phyloP scores from a whole-genome alignment of 2,797 vertebrate species.

The Parotocinclus haroldoi region DNA sequence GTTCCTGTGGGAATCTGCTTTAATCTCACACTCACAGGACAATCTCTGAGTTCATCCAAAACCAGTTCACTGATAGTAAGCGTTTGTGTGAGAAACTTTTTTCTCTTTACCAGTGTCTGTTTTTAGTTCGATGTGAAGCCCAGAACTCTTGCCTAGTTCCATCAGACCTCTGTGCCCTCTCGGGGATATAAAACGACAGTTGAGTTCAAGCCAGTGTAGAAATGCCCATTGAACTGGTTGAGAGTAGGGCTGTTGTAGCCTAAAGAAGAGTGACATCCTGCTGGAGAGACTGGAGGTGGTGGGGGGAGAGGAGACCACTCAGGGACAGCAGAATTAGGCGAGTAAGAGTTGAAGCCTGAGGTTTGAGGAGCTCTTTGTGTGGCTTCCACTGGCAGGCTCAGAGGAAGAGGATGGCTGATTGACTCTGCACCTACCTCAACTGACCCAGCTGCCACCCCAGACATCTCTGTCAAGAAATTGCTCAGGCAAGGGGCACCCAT shows the following conservation, averaged over 20 bases:
- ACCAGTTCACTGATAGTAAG: slow-evolving; percentile 32
- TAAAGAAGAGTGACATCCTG: slow-evolving; percentile 72
- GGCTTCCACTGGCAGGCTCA: slow-evolving; percentile 80
- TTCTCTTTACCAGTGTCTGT: slow-evolving; percentile 37
- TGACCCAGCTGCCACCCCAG: slow-evolving; percentile 61
- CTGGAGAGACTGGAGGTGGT: slow-evolving; percentile 67
- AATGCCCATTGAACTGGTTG: slow-evolving; percentile 86
- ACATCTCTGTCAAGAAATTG: slow-evolving; percentile 92
- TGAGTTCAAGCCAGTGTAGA: slow-evolving; percentile 82
- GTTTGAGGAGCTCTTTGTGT: slow-evolving; percentile 78
- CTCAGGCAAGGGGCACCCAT: slow-evolving; percentile 80
- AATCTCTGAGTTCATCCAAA: slow-evolving; percentile 64
- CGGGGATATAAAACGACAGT: slow-evolving; percentile 81
- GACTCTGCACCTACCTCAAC: slow-evolving; percentile 72
- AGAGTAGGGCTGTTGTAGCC: slow-evolving; percentile 82
- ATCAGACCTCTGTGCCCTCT: slow-evolving; percentile 90
- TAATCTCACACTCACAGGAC: slow-evolving; percentile 59
- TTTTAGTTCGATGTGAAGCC: slow-evolving; percentile 6
- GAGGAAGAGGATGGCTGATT: slow-evolving; percentile 68
- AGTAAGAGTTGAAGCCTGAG: slow-evolving; percentile 78
- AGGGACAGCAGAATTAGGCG: slow-evolving; percentile 65
- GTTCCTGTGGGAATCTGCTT: slow-evolving; percentile 75
- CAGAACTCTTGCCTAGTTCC: background rate
- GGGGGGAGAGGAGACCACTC: slow-evolving; percentile 70
- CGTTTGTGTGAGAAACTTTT: slow-evolving; percentile 30